phyloP scores from a whole-genome alignment of 2,888 invertebrate species.

The Gastrophysa polygoni region DNA sequence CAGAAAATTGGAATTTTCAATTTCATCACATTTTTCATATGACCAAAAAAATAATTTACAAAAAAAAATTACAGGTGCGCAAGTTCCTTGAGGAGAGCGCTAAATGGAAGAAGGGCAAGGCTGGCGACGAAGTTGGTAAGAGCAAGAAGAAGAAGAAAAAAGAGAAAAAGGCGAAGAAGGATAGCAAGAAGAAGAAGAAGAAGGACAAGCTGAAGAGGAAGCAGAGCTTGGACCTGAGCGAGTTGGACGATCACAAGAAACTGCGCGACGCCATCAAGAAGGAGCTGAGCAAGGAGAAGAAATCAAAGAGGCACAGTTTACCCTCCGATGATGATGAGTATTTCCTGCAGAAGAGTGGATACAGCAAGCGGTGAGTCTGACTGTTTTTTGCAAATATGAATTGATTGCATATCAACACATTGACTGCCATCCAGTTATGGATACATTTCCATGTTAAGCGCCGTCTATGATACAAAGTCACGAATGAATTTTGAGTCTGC shows the following conservation, averaged over 20 bases:
- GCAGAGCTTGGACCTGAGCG: constrained; percentile 70
- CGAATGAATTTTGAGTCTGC: too few relatives aligned
- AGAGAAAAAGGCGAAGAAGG: constrained; percentile 69
- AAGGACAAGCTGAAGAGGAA: constrained; percentile 69
- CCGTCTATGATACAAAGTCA: too few relatives aligned
- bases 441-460: too few relatives aligned
- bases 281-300: constrained; percentile 56
- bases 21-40: too few relatives aligned
- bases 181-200: constrained; percentile 75
- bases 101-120: constrained; percentile 76
- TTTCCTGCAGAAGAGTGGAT: constrained; percentile 57
- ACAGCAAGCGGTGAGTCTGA: constrained; percentile 53
- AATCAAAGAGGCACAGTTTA: constrained; percentile 52
- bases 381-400: constrained; percentile 1
- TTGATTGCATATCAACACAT: background rate
- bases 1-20: too few relatives aligned
- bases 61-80: constrained; percentile 70
- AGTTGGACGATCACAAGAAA: constrained; percentile 69
- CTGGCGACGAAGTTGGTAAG: constrained; percentile 61
- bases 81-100: constrained; percentile 83
- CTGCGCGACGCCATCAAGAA: constrained; percentile 73
- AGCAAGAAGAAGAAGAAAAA: constrained; percentile 66
- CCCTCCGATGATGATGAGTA: constrained; percentile 60
- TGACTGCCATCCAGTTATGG: too few relatives aligned
- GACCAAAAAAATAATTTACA: too few relatives aligned